phyloP scores from a whole-genome alignment of 2,888 invertebrate genomes.

The Celastrina argiolus region DNA sequence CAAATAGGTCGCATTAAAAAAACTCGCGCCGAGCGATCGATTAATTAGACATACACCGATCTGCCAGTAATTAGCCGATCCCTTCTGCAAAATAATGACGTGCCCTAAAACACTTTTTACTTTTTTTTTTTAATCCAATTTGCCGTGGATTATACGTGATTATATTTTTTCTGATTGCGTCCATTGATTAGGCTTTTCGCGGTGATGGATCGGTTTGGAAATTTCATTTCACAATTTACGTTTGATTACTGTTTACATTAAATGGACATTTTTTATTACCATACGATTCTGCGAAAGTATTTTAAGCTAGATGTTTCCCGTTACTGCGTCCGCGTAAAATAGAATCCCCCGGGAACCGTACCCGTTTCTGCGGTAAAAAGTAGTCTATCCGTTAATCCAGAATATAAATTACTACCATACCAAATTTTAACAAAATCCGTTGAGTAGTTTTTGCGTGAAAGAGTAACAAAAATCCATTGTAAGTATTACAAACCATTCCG shows the following conservation, averaged over 20 bases:
- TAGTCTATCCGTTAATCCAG: too few relatives aligned
- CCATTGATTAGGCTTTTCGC: constrained; percentile 68
- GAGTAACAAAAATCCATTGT: too few relatives aligned
- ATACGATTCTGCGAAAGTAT: too few relatives aligned
- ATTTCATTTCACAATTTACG: not conserved
- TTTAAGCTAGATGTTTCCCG: too few relatives aligned
- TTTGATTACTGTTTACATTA: not conserved
- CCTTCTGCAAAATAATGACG: constrained; percentile 75
- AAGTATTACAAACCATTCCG: too few relatives aligned
- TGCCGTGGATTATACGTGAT: constrained; percentile 78
- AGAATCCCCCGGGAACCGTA: too few relatives aligned
- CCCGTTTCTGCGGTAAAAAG: too few relatives aligned
- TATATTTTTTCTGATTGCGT: constrained; percentile 78
- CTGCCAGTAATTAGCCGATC: constrained; percentile 76
- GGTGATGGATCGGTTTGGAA: constrained; percentile 18
- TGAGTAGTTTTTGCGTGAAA: too few relatives aligned
- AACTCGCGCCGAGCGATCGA: constrained; percentile 38
- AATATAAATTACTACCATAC: too few relatives aligned
- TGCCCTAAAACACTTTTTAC: constrained; percentile 74
- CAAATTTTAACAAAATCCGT: too few relatives aligned
- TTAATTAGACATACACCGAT: constrained; percentile 44
- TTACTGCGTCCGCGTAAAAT: too few relatives aligned
- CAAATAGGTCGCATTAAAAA: constrained; percentile 44
- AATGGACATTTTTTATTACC: not conserved
- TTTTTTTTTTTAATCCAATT: constrained; percentile 78